Evolutionary conservation across 1,140 invertebrate genomes (phyloP).

Genomic region (Drosophila ambigua): DNA sequence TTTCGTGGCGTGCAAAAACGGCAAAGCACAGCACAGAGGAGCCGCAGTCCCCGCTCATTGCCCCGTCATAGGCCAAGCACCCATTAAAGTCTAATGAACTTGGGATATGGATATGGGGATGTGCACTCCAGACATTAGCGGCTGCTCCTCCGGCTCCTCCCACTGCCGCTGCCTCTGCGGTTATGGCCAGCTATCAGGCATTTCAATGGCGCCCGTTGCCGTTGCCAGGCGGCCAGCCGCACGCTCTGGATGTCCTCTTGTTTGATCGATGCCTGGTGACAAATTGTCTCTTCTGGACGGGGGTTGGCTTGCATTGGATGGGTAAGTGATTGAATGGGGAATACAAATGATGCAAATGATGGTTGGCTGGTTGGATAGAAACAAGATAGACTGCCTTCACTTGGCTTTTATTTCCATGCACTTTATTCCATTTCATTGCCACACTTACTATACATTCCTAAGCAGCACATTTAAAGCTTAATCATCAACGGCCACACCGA

Average conservation of each 20-base stretch:
- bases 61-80: slow-evolving; percentile 11
- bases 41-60: slow-evolving; percentile 22
- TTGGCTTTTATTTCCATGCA: slow-evolving; percentile 66
- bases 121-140: slow-evolving; percentile 50
- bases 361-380: neutral
- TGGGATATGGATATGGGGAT: slow-evolving; percentile 22
- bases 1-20: slow-evolving; percentile 57
- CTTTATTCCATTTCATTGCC: slow-evolving; percentile 63
- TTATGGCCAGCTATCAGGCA: slow-evolving; percentile 52
- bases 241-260: slow-evolving; percentile 32
- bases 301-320: neutral
- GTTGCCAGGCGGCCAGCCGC: slow-evolving; percentile 54
- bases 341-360: neutral
- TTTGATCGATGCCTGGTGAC: slow-evolving; percentile 78
- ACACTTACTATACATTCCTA: slow-evolving; percentile 62
- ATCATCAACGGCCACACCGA: slow-evolving; percentile 49
- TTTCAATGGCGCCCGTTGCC: slow-evolving; percentile 54
- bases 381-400: slow-evolving; percentile 26
- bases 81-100: slow-evolving; percentile 79
- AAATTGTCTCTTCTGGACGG: slow-evolving; percentile 54
- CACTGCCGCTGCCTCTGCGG: slow-evolving; percentile 48
- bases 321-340: neutral
- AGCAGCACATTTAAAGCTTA: slow-evolving; percentile 80
- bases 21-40: neutral
- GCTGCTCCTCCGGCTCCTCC: slow-evolving; percentile 25